Base-by-base conservation (phyloP, 2,113 vertebrate genomes). In the Neofelis nebulosa region DNA sequence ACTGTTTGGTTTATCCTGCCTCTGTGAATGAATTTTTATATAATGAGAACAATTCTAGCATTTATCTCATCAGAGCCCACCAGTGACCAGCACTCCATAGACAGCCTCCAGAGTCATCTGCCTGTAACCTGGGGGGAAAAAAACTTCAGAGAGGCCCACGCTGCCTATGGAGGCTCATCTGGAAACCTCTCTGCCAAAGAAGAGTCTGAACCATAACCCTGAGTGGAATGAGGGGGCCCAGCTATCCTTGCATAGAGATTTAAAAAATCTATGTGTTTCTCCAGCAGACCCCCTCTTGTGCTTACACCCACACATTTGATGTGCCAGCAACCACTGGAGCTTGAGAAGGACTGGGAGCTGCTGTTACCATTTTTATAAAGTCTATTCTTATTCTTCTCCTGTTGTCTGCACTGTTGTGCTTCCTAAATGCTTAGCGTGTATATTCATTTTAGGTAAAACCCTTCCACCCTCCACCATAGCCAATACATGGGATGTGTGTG, bases 331-430 rank as follows among this genome's bases (percentile, higher is more conserved):
- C 66, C 48, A 57, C 6, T 10, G 25, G 36, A 86, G n/a, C 25
- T 78, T 89, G 25, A 78, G 92, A 41, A 73, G 45, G 41, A 25
- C 29, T 95, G 55, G 63, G 71, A 84, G 38, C 16, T 74, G 55
- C 52, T 89, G 27, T 82, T 91, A 82, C 3, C 29, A 91, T 65
- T 91, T 95, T 68, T 65, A 50, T 74, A 33, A 96, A 92, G 89
- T 27, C 31, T 93, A 15, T 93, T 31, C 82, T 97, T 78, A 48
- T 31, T 89, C 76, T 91, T 82, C 84, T 13, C 27, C 33, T n/a
- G 41, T 29, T 3, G 7, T 36, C 6, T 63, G 65, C 12, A 45
- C 29, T 76, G n/a, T 57, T 27, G 57, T 18, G 12, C 66, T 78
- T 94, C 33, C 36, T 68, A 89, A 61, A 55, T 16, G 11, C 29